Evolutionary conservation across 2,888 invertebrate species (phyloP), one percentile per base, ranked within the genome.

Genomic region (Cerastis leucographa): DNA sequence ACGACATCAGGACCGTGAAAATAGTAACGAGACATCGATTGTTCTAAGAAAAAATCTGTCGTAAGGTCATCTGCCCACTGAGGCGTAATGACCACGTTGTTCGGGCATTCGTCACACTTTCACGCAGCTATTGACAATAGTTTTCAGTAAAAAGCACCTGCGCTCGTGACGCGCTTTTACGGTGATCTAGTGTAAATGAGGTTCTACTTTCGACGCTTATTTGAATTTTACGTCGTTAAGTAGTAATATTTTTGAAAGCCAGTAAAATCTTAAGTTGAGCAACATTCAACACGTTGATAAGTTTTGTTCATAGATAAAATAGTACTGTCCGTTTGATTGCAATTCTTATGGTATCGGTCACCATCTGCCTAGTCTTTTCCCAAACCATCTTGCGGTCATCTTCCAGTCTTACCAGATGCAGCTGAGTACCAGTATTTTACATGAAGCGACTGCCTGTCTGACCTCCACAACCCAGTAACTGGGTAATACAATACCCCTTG

Each of bases 61-160:
- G 8, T 76, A 76, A 81, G 83, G 81, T 85, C 85, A 81, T 62
- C 9, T 70, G 69, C 51, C 77, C 77, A 80, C 49, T 85, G 86
- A 78, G 51, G 83, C 80, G 77, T 76, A 73, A 64, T 77, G 80
- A 76, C 65, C 65, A 75, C 85, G 51, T 64, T 66, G 74, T 81
- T 72, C 40, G 25, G 61, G 19, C 65, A 81, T 85, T 78, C 67
- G 85, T 74, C 76, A 87, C 88, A 88, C 88, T 88, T 88, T 88
- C 88, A 75, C 87, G 72, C 7, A 14, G 54, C 49, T 25, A 71
- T 74, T 74, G 69, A 71, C 68, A 80, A 69, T 59, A 35, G 69
- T 81, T 87, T 87, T 83, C 85, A 85, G 87, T 71, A 64, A 85
- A 84, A 87, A 78, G 65, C 65, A 64, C 29, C 64, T 78, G 88